Conservation (phyloP, 1,140 invertebrate species). For the Drosophila rhopaloa region DNA sequence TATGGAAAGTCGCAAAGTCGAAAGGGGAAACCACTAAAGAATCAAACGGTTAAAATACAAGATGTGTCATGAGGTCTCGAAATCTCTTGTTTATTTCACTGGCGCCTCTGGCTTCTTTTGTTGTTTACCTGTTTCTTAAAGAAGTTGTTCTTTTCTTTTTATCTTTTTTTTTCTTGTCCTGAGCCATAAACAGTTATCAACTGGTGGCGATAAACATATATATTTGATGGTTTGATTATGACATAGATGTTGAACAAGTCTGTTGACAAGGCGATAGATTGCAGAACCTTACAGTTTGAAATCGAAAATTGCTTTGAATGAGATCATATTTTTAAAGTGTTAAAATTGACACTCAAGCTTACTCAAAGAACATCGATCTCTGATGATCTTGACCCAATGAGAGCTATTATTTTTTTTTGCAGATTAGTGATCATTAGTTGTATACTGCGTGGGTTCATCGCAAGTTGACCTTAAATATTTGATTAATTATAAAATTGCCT, state of each 20-base stretch:
- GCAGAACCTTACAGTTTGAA: background rate
- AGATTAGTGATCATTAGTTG: background rate
- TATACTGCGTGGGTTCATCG: background rate
- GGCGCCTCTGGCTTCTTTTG: constrained; percentile 30
- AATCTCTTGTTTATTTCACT: constrained; percentile 18
- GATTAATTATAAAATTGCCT: constrained; percentile 1
- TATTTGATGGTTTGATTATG: constrained; percentile 18
- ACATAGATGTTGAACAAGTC: constrained; percentile 14
- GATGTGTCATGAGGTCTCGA: constrained; percentile 39
- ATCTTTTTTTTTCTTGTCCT: constrained; percentile 1
- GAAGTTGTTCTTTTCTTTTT: constrained; percentile 12
- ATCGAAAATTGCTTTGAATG: background rate
- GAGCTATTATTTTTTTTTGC: background rate
- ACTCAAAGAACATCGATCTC: constrained; percentile 2
- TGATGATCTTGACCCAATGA: constrained; percentile 7
- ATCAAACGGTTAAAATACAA: constrained; percentile 43
- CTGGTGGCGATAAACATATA: constrained; percentile 15
- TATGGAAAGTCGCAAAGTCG: constrained; percentile 23
- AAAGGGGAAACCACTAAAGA: background rate
- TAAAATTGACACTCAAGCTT: constrained; percentile 2
- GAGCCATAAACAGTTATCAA: constrained; percentile 41
- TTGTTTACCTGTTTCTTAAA: constrained; percentile 29
- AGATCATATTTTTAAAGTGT: constrained; percentile 10
- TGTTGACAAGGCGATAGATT: constrained; percentile 9
- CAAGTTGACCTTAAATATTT: background rate